Percentiles rank a stretch among this genome's conserved stretches.
Conservation (phyloP, 2,888 invertebrate species). For the Itoplectis maculator region DNA sequence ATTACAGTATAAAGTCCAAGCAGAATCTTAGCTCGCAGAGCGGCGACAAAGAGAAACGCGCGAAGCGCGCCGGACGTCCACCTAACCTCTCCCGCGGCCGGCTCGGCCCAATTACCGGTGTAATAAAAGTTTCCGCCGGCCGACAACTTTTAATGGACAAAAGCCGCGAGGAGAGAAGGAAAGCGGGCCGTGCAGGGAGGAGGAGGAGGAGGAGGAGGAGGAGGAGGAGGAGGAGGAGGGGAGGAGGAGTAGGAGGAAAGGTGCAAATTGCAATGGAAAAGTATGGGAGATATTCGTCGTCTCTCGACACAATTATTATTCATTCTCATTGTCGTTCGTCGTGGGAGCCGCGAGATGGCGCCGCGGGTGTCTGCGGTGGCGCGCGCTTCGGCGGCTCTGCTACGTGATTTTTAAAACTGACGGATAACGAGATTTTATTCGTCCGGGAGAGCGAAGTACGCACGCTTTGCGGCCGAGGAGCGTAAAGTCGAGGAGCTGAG, state of each 20-base stretch:
- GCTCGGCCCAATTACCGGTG: conserved; percentile 44
- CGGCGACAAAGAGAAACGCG: background rate
- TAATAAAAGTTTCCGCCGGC: conserved; percentile 45
- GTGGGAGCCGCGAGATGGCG: background rate
- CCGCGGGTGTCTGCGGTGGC: background rate
- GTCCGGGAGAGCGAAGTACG: background rate
- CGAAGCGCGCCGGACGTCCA: background rate
- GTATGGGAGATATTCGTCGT: conserved; percentile 39
- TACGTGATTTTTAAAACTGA: conserved; percentile 48
- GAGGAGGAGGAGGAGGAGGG: too few species aligned
- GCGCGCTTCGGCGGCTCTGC: conserved; percentile 5
- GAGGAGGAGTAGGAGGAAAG: too few species aligned
- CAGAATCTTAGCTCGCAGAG: too few species aligned
- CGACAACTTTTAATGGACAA: conserved; percentile 57
- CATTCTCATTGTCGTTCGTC: conserved; percentile 59
- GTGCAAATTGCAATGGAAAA: conserved; percentile 55
- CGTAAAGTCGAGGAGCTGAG: too few species aligned
- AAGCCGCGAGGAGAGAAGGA: too few species aligned
- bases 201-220: too few species aligned
- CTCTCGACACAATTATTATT: conserved; percentile 57
- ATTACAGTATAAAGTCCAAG: too few species aligned
- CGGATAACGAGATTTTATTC: conserved; percentile 57
- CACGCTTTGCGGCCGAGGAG: too few species aligned
- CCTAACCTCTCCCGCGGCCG: background rate
- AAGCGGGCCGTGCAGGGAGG: too few species aligned